Percentiles rank a stretch among this genome's conserved stretches.
These are phyloP conservation scores for Deladenus siricidicola DNA, from an alignment of 2,888 invertebrate species.

Conservation along the genomic window DNA sequence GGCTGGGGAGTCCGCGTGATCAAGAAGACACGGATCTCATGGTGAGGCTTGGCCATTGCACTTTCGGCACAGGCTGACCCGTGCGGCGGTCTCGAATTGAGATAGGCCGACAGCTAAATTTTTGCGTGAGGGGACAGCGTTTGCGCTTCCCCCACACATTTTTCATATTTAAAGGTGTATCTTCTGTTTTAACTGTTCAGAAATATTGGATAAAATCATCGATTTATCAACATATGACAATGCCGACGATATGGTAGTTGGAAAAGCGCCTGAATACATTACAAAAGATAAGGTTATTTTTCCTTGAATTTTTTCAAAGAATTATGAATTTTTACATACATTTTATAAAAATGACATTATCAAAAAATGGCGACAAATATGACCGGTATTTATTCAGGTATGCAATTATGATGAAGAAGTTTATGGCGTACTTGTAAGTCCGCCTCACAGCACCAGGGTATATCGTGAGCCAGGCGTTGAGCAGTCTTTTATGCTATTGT, in stretches of 20 bases:
- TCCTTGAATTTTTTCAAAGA: neutral
- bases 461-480: conserved; percentile 80
- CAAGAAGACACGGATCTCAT: too few relatives aligned
- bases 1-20: too few relatives aligned
- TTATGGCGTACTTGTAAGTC: conserved; percentile 57
- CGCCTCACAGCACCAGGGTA: conserved; percentile 72
- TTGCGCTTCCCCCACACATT: too few relatives aligned
- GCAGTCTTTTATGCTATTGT: conserved; percentile 78
- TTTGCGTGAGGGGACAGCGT: too few relatives aligned
- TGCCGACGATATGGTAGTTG: conserved; percentile 46
- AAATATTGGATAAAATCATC: conserved; percentile 46
- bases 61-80: too few relatives aligned
- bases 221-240: conserved; percentile 46
- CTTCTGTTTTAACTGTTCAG: conserved; percentile 28
- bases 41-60: too few relatives aligned
- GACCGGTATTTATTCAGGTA: conserved; percentile 26
- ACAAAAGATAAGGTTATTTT: conserved; percentile 39
- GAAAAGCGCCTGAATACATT: conserved; percentile 50
- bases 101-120: too few relatives aligned
- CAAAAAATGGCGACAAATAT: neutral
- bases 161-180: neutral
- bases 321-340: neutral
- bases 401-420: conserved; percentile 48
- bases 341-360: neutral
- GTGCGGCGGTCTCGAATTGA: too few relatives aligned